These are phyloP conservation scores for Steinernema carpocapsae DNA, from an alignment of 2,888 invertebrate species.

Conservation along the genomic window DNA sequence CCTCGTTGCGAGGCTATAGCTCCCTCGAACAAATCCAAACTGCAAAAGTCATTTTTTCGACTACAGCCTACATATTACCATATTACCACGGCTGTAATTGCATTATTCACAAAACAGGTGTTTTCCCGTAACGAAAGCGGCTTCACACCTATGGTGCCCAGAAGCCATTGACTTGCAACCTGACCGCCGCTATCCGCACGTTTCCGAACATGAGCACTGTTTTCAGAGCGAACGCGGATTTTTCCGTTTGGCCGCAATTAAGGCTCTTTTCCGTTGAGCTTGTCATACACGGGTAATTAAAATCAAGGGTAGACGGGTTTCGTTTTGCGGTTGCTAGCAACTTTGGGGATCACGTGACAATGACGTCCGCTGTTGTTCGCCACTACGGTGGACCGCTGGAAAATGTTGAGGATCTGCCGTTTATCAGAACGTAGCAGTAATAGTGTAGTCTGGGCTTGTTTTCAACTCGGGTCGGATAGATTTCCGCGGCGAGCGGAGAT, in stretches of 20 bases:
- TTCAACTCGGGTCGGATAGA: slow-evolving; percentile 2
- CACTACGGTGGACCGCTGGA: background rate
- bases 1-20: background rate
- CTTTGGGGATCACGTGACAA: slow-evolving; percentile 26
- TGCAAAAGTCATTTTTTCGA: too few species aligned
- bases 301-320: background rate
- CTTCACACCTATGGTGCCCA: background rate
- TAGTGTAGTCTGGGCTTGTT: slow-evolving; percentile 29
- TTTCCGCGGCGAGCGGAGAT: slow-evolving; percentile 10
- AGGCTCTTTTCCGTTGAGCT: slow-evolving; percentile 12
- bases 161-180: background rate
- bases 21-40: too few species aligned
- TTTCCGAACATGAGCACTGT: background rate
- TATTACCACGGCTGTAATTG: slow-evolving; percentile 12
- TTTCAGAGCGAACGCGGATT: background rate
- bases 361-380: slow-evolving; percentile 1
- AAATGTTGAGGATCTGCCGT: slow-evolving; percentile 26
- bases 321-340: background rate
- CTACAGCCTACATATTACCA: background rate
- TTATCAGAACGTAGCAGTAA: slow-evolving; percentile 28
- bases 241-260: background rate
- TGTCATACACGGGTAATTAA: slow-evolving; percentile 18
- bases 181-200: background rate
- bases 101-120: slow-evolving; percentile 22
- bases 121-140: background rate